Percentiles rank a stretch among this genome's conserved stretches.
Conservation (phyloP, 2,113 vertebrate species). For the Callorhinus ursinus region DNA sequence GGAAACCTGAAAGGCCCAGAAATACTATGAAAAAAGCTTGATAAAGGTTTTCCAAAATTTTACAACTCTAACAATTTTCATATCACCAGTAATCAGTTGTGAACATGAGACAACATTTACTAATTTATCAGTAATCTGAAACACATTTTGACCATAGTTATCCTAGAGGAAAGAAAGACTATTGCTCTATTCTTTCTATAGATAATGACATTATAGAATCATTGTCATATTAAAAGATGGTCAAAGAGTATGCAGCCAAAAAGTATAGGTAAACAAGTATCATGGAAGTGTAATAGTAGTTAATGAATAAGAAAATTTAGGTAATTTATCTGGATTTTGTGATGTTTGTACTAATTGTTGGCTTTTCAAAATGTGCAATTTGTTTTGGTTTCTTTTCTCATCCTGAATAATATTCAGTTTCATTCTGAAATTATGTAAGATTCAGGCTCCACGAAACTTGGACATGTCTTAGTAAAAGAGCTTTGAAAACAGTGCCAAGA, state of each 20-base stretch:
- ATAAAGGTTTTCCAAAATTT: background rate
- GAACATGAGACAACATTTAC: background rate
- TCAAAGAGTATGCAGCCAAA: background rate
- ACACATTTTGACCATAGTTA: background rate
- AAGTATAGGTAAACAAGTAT: background rate
- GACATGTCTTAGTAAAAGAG: slow-evolving; percentile 1
- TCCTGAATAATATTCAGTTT: background rate
- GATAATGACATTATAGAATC: slow-evolving; percentile 3
- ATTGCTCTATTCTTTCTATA: background rate
- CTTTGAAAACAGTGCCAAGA: background rate
- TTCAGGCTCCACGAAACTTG: background rate
- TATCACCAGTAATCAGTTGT: background rate
- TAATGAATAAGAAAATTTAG: background rate
- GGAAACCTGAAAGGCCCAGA: background rate
- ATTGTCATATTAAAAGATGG: background rate
- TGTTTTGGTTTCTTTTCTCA: background rate
- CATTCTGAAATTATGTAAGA: background rate
- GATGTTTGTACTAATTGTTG: background rate
- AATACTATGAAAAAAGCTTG: background rate
- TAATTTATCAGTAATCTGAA: background rate
- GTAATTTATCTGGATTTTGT: background rate
- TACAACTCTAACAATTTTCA: background rate
- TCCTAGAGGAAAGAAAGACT: background rate
- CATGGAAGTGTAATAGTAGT: background rate
- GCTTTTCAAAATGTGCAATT: background rate